A percentile compares a stretch with the other conserved stretches of the same genome.
phyloP scores from a whole-genome alignment of 2,797 vertebrate species.

The Merluccius polli region DNA sequence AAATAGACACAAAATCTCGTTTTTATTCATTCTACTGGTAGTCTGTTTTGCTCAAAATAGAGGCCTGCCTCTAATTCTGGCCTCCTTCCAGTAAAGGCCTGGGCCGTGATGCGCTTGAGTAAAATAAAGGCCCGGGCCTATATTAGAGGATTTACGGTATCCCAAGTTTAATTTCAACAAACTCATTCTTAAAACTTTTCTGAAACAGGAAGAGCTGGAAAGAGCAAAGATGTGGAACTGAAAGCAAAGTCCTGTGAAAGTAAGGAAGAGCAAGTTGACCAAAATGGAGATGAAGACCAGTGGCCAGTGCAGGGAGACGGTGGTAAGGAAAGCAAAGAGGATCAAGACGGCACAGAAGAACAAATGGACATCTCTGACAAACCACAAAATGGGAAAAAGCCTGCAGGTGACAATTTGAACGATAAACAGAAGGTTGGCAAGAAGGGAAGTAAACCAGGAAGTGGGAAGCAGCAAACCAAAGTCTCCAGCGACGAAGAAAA shows the following conservation, averaged over 20 bases:
- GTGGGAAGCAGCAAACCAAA: background rate
- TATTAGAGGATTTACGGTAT: too few relatives aligned
- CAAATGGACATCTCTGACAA: slow-evolving; percentile 4
- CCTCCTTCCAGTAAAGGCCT: too few relatives aligned
- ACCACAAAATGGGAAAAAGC: background rate
- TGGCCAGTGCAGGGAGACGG: background rate
- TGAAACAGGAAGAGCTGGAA: background rate
- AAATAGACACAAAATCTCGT: too few relatives aligned
- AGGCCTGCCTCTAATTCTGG: too few relatives aligned
- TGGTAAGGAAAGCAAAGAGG: background rate
- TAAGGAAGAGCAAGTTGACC: slow-evolving; percentile 19
- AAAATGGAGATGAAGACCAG: slow-evolving; percentile 19
- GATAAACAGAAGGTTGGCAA: background rate
- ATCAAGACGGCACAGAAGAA: slow-evolving; percentile 36
- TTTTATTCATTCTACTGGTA: too few relatives aligned
- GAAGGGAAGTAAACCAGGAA: background rate
- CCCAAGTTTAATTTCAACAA: background rate
- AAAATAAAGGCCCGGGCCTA: too few relatives aligned
- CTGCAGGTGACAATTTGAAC: slow-evolving; percentile 9
- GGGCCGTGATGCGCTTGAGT: too few relatives aligned
- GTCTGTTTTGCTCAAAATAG: too few relatives aligned
- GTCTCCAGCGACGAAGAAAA: slow-evolving; percentile 11
- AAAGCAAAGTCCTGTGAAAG: slow-evolving; percentile 22
- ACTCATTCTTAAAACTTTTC: background rate
- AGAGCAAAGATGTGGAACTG: slow-evolving; percentile 28